Conservation (phyloP, 2,888 invertebrate genomes). For the Eueremaeus valkanovi region DNA sequence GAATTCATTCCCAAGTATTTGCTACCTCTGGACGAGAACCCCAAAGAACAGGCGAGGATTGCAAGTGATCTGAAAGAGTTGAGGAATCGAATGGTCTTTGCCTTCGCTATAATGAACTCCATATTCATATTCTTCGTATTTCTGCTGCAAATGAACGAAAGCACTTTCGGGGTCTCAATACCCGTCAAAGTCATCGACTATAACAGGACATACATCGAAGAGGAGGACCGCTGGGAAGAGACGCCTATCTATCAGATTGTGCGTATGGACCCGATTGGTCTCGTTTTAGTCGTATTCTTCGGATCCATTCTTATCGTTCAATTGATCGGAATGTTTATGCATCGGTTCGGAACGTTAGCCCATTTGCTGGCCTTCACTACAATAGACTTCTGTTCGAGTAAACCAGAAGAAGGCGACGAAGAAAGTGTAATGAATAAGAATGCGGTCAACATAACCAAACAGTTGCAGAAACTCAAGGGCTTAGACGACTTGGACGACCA, state of each 20-base stretch:
- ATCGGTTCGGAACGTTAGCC: conserved; percentile 92
- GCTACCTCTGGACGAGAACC: conserved; percentile 54
- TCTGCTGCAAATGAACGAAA: conserved; percentile 96
- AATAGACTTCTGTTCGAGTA: background rate
- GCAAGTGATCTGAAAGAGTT: conserved; percentile 85
- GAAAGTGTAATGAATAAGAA: background rate
- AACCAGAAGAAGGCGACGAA: conserved; percentile 2
- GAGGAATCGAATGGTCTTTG: conserved; percentile 89
- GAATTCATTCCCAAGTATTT: conserved; percentile 57
- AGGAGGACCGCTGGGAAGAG: too few species aligned
- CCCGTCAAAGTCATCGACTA: background rate
- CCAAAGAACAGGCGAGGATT: conserved; percentile 53
- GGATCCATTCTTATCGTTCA: conserved; percentile 91
- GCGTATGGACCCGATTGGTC: conserved; percentile 56
- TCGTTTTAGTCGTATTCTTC: conserved; percentile 96
- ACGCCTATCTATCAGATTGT: too few species aligned
- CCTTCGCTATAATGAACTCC: conserved; percentile 97
- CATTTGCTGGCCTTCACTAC: conserved; percentile 73
- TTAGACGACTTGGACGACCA: background rate
- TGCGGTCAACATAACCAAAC: conserved; percentile 16
- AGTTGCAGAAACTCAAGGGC: conserved; percentile 20
- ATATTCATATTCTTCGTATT: conserved; percentile 97
- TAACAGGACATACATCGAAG: too few species aligned
- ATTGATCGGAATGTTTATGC: conserved; percentile 96
- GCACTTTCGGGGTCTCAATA: conserved; percentile 56